Evolutionary conservation across 2,888 invertebrate species (phyloP), one percentile per base, ranked within the genome.

Genomic region (Mycalesis mineus): DNA sequence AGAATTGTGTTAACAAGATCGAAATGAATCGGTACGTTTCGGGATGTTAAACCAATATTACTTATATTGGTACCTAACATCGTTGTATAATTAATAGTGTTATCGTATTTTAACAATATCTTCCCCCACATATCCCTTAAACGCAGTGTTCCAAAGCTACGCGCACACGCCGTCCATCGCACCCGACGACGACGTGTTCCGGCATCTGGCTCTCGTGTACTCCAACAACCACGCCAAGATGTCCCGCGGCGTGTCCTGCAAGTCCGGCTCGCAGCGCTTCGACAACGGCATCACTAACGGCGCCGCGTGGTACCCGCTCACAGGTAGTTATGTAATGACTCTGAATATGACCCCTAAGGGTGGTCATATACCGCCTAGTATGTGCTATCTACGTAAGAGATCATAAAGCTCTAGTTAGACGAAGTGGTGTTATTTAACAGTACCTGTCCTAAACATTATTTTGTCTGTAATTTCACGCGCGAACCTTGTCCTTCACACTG

Each of bases 211-310:
- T 6, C 86, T 94, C 65, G 92, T 94, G 2, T 98, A 97, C 86
- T 95, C 97, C 31, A 93, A 93, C 67, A 95, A 95, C 78, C 97
- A 98, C 82, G 94, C 94, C 36, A 95, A 94, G 75, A 98, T 98
- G 97, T 93, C 95, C 57, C 91, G 94, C 36, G 96, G 96, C 7
- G 93, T 95, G 5, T 94, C 96, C 5, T 96, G 96, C 84, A 95
- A 95, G 74, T 91, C 93, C 8, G 93, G 94, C 7, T 86, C 85
- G 40, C 94, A 93, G 6, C 92, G 94, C 45, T 97, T 97, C 80
- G 93, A 93, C 73, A 93, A 96, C 78, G 98, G 98, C 8, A 97
- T 97, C 67, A 97, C 97, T 1, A 98, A 98, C 74, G 98, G 98
- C 4, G 98, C 98, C 0, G 95, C 95, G 55, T 97, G 97, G 97